Evolutionary conservation across 1,140 invertebrate species (phyloP).

Genomic region (Drosophila virilis): DNA sequence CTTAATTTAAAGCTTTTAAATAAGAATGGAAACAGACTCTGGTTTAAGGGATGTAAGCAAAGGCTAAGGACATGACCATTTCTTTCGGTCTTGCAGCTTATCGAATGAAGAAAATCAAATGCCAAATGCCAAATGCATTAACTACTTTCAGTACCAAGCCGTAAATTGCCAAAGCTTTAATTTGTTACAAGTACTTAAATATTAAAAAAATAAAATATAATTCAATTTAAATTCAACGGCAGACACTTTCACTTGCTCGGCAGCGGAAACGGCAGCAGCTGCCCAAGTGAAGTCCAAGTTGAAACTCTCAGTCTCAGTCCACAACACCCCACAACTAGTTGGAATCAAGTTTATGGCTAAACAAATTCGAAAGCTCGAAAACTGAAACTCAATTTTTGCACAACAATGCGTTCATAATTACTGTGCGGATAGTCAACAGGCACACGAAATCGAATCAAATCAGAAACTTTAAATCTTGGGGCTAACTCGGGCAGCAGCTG

Average conservation of each 20-base stretch:
- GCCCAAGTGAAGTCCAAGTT: not conserved
- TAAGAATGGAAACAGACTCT: no score
- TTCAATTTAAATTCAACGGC: not conserved
- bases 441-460: slow-evolving; percentile 65
- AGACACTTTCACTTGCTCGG: slow-evolving; percentile 41
- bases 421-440: slow-evolving; percentile 32
- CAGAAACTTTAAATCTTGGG: slow-evolving; percentile 75
- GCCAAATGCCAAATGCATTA: no score
- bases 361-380: slow-evolving; percentile 63
- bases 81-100: no score
- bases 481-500: slow-evolving; percentile 37
- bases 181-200: not conserved
- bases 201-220: slow-evolving; percentile 5
- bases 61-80: no score
- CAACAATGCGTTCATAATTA: slow-evolving; percentile 78
- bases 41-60: no score
- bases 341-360: slow-evolving; percentile 62
- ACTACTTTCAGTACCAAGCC: no score
- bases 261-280: slow-evolving; percentile 31
- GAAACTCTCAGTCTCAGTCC: slow-evolving; percentile 17
- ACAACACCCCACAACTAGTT: slow-evolving; percentile 25
- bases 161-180: not conserved
- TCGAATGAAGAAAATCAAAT: no score
- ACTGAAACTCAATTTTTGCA: slow-evolving; percentile 78
- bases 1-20: no score